Base-by-base conservation (phyloP, 2,888 invertebrate species). In the Neoscelio sp. region DNA sequence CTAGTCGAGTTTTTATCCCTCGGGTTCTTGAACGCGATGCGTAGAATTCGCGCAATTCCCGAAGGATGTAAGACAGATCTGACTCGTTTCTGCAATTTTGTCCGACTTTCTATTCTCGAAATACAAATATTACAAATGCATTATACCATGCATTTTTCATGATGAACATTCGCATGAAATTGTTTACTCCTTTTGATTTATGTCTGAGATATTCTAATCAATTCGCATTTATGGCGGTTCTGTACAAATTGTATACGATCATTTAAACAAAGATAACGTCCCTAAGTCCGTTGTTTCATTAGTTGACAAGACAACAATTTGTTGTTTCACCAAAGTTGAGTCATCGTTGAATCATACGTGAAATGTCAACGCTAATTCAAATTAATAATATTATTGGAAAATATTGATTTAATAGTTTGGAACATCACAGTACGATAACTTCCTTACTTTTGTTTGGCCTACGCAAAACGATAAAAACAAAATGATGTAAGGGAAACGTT, bases 51-150 rank as follows among this genome's bases (percentile, higher is more conserved):
- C 30, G 54, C 60, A 38, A 78, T 46, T 73, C 71, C 78, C 71
- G 5, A 15, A 46, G 62, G 73, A 78, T 42, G 33, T 52, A 46
- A 77, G 52, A 60, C 60, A 44, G 76, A 64, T 77, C 65, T 42
- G 60, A 46, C 58, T 64, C 50, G 77, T 65, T 70, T 70, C 76
- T 56, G 28, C 48, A 50, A 64, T 65, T 65, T 48, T 33, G 35
- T 20, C 40, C 20, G 18, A 58, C 42, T 60, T 52, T 65, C 65
- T 38, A 58, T 52, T 64, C 30, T 58, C 40, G 15, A 23, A 42
- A 52, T 70, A 58, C 58, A 52, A 65, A 65, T 71, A 65, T 70
- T 64, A 77, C 46, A 46, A 77, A 77, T 77, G 70, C 58, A 77
- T 64, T 50, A 44, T 52, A 35, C 13, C 40, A 52, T 70, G 52